Percentiles rank a stretch among this genome's conserved stretches.
These are phyloP conservation scores for Piprites chloris DNA, from an alignment of 2,113 vertebrate species.

Conservation along the genomic window DNA sequence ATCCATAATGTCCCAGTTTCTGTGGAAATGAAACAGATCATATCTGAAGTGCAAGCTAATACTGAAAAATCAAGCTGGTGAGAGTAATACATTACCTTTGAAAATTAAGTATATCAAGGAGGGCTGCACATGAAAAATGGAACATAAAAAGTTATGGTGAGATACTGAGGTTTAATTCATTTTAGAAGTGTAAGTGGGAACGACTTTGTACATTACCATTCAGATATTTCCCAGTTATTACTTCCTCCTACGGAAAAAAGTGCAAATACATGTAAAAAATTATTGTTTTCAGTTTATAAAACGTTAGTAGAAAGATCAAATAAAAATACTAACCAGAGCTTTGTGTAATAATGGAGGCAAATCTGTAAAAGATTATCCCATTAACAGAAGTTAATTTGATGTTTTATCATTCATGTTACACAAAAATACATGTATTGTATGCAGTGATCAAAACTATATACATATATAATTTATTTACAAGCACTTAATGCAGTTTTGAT, in stretches of 20 bases:
- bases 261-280: neutral
- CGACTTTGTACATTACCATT: conserved; percentile 71
- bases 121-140: conserved; percentile 65
- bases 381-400: conserved; percentile 18
- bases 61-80: neutral
- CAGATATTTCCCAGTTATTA: conserved; percentile 77
- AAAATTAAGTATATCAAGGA: conserved; percentile 78
- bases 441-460: neutral
- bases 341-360: conserved; percentile 74
- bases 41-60: neutral
- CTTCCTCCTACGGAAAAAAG: conserved; percentile 74
- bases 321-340: conserved; percentile 75
- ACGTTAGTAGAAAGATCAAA: conserved; percentile 19
- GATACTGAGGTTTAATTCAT: neutral
- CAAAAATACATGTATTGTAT: neutral
- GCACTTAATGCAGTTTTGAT: neutral
- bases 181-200: neutral
- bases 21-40: conserved; percentile 23
- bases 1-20: neutral
- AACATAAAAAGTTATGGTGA: conserved; percentile 53
- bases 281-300: neutral
- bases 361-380: conserved; percentile 66
- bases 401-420: neutral
- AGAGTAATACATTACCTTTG: conserved; percentile 74
- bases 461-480: neutral